Evolutionary conservation across 1,140 invertebrate species (phyloP), one percentile per base, ranked within the genome.

Genomic region (Drosophila persimilis): DNA sequence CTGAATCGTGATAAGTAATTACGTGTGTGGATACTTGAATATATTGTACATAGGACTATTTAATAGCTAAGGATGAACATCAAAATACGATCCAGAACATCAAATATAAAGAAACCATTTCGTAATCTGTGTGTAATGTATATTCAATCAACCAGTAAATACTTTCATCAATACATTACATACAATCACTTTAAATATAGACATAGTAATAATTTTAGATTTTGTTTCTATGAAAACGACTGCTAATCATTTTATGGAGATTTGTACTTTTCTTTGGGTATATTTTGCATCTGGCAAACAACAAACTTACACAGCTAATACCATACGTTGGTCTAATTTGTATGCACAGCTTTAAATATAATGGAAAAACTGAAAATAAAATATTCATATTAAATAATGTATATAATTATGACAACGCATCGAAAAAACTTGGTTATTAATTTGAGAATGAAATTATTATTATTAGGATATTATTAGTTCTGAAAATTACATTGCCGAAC

Each of bases 311-410:
- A 77, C 3, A 31, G 31, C 67, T 86, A 67, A 58, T 47, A 64
- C 65, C 53, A 57, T 50, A 80, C 59, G 77, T 77, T 86, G 77
- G 62, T 58, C 69, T 86, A 74, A 80, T 81, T 78, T 85, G 48
- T 80, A 81, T 81, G 81, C 77, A 77, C 86, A 85, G 81, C 81
- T 69, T 86, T 77, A 80, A 75, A 53, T 63, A 65, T 84, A 65
- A 62, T 64, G 58, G 64, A 77, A 77, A 74, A 51, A 2, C 29
- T 31, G 29, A 56, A 56, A 59, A 44, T n/a, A 53, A 72, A 64
- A 53, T 6, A 44, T 24, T 48, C 20, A 20, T 20, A 44, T 46
- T 44, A 58, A 62, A 56, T 43, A 50, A 59, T 59, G 57, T 58
- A 11, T 39, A 13, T 39, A 39, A 44, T 67, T 55, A 66, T 46